phyloP scores from a whole-genome alignment of 2,888 invertebrate genomes.

The Chaitophorus viminalis region DNA sequence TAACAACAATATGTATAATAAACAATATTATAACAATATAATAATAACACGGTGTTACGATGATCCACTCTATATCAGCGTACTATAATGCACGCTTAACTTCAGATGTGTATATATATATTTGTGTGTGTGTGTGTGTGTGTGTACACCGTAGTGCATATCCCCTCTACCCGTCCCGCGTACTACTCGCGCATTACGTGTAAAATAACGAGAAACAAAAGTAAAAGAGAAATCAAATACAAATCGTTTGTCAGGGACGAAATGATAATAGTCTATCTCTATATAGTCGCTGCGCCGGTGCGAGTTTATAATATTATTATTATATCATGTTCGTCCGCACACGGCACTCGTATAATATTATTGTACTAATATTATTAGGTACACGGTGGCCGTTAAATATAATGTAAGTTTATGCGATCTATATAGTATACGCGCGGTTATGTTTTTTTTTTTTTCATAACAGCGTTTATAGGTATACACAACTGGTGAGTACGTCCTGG shows the following conservation, averaged over 20 bases:
- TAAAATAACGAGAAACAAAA: conserved; percentile 29
- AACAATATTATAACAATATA: conserved; percentile 53
- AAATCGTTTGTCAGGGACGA: conserved; percentile 41
- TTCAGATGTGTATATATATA: too few relatives aligned
- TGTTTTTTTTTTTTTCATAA: not conserved
- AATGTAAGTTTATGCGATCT: conserved; percentile 34
- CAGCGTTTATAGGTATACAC: too few relatives aligned
- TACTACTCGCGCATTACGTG: too few relatives aligned
- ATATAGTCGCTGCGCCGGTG: not conserved
- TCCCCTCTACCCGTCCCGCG: not conserved
- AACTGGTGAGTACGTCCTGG: not conserved
- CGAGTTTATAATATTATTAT: not conserved
- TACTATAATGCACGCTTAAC: not conserved
- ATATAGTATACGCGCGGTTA: not conserved
- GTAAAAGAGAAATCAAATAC: conserved; percentile 37
- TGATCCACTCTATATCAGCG: conserved; percentile 35
- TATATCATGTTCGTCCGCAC: not conserved
- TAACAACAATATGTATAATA: conserved; percentile 27
- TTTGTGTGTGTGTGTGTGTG: not conserved
- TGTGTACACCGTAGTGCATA: not conserved
- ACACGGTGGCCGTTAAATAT: not conserved
- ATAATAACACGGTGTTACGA: conserved; percentile 53
- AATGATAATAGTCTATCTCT: not conserved
- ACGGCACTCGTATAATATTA: not conserved
- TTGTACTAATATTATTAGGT: too few relatives aligned